Conservation (phyloP, 1,140 invertebrate genomes). For the Pararge aegeria region DNA sequence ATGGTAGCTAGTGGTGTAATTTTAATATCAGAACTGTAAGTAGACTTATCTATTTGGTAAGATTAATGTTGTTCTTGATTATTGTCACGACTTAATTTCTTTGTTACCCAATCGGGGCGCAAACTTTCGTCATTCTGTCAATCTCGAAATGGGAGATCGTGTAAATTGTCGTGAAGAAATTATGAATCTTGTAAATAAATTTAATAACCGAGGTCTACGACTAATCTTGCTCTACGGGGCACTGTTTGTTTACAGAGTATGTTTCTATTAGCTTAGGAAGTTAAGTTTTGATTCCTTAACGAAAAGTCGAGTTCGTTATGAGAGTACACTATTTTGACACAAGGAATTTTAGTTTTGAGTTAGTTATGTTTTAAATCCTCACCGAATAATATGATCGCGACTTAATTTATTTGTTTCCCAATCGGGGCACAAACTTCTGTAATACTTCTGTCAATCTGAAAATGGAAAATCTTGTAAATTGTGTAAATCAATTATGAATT, state of each 20-base stretch:
- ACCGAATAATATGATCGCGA: slow-evolving; percentile 30
- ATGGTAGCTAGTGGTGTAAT: no score
- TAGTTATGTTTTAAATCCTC: no score
- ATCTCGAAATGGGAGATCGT: slow-evolving; percentile 7
- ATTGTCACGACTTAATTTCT: slow-evolving; percentile 28
- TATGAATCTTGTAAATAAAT: neutral
- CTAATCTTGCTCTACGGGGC: no score
- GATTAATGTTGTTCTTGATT: slow-evolving; percentile 9
- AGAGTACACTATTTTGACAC: no score
- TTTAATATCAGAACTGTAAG: slow-evolving; percentile 15
- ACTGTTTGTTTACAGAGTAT: no score
- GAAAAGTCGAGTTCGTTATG: no score
- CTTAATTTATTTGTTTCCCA: slow-evolving; percentile 21
- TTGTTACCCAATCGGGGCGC: slow-evolving; percentile 13
- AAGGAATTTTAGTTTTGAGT: no score
- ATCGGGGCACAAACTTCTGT: slow-evolving; percentile 1
- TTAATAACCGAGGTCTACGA: no score
- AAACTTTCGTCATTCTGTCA: slow-evolving; percentile 6
- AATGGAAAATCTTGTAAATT: slow-evolving; percentile 1
- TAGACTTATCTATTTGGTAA: slow-evolving; percentile 12
- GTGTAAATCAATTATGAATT: neutral
- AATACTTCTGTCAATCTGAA: slow-evolving; percentile 11
- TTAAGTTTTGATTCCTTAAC: no score
- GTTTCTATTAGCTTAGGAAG: no score
- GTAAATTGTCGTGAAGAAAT: neutral